phyloP scores from a whole-genome alignment of 64 coral and sea anemone species.

The Anthopleura sola region DNA sequence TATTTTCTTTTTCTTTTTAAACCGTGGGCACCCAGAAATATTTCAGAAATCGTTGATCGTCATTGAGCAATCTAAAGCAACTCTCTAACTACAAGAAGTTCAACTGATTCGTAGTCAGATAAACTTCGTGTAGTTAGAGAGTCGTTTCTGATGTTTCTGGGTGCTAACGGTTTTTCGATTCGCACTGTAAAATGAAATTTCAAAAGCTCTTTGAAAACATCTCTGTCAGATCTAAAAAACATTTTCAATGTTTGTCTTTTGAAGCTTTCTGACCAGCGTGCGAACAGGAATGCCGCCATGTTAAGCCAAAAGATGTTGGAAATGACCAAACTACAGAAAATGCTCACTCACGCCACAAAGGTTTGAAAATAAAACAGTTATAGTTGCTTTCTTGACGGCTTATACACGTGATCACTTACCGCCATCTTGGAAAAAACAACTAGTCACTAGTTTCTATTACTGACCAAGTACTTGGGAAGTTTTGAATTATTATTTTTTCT shows the following conservation, averaged over 20 bases:
- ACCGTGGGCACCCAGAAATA: too few relatives aligned
- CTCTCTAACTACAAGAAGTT: too few relatives aligned
- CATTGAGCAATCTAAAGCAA: too few relatives aligned
- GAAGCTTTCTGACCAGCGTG: constrained; percentile 69
- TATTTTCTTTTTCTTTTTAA: too few relatives aligned
- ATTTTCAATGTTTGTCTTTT: neutral
- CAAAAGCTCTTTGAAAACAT: neutral
- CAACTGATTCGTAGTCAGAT: too few relatives aligned
- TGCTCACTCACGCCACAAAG: constrained; percentile 94
- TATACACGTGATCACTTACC: neutral
- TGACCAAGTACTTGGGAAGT: too few relatives aligned
- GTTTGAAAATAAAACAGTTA: constrained; percentile 29
- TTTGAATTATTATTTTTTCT: too few relatives aligned
- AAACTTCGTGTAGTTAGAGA: too few relatives aligned
- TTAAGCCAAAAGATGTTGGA: constrained; percentile 96
- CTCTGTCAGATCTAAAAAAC: too few relatives aligned
- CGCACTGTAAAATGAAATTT: neutral
- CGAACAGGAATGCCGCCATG: constrained; percentile 84
- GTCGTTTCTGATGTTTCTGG: too few relatives aligned
- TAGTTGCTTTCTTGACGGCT: neutral
- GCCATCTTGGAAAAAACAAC: neutral
- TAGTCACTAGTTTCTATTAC: neutral
- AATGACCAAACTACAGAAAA: constrained; percentile 95
- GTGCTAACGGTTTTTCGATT: too few relatives aligned
- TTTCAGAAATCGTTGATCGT: too few relatives aligned